A percentile compares a stretch with the other conserved stretches of the same genome.
These are phyloP conservation scores for Apamea crenata DNA, from an alignment of 2,888 invertebrate species.

Conservation along the genomic window DNA sequence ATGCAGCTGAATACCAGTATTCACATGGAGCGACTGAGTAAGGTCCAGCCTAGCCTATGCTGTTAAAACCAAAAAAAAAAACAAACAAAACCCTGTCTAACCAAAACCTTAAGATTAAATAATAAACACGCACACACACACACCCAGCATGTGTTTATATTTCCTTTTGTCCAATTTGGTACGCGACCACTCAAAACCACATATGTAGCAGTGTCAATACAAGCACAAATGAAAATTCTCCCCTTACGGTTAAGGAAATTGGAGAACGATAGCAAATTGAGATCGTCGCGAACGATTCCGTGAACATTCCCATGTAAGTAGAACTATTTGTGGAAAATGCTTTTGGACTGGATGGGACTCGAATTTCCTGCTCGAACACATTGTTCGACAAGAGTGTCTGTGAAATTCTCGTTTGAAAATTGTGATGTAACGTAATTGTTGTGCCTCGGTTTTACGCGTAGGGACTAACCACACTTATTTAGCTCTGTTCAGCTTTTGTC, in stretches of 20 bases:
- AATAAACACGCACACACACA: neutral
- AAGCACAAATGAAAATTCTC: slow-evolving; percentile 15
- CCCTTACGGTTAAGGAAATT: slow-evolving; percentile 26
- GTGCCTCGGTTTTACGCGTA: neutral
- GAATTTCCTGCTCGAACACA: slow-evolving; percentile 22
- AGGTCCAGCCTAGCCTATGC: neutral
- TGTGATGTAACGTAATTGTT: neutral
- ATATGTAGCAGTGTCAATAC: slow-evolving; percentile 10
- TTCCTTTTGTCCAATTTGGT: slow-evolving; percentile 15
- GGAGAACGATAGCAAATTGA: slow-evolving; percentile 29
- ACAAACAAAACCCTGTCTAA: neutral
- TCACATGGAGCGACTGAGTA: too few species aligned
- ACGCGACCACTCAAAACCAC: slow-evolving; percentile 9
- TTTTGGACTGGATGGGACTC: neutral
- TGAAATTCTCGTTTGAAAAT: neutral
- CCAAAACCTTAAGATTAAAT: neutral
- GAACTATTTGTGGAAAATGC: slow-evolving; percentile 29
- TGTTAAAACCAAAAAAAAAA: neutral
- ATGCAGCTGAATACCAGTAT: too few species aligned
- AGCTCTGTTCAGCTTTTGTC: too few species aligned
- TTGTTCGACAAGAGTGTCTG: neutral
- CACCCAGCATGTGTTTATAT: neutral
- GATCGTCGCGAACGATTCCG: slow-evolving; percentile 13
- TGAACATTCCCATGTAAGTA: slow-evolving; percentile 19
- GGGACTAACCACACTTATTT: too few species aligned